Base-by-base conservation (phyloP, 2,113 vertebrate species). In the Caranx ignobilis region DNA sequence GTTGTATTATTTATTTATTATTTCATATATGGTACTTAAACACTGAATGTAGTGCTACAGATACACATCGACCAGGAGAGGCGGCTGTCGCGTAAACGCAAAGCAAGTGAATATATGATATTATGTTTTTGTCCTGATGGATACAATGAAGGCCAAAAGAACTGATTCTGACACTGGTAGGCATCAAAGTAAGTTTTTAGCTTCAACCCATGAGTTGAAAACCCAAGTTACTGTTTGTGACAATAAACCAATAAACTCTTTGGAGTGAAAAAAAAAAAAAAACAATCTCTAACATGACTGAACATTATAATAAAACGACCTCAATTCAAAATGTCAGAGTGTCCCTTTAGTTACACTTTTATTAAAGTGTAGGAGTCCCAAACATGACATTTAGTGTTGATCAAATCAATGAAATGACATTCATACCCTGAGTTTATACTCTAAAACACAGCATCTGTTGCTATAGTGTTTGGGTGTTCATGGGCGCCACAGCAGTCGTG, bases 361-460 rank as follows among this genome's bases (percentile, higher is more conserved):
- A 12, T 47, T 63, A 32, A 77, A 55, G 72, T 78, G 19, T 12
- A 18, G 11, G 26, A 71, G 32, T 62, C 73, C 62, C 21, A 65
- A 34, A 50, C 10, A 37, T 69, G 79, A 61, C 67, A 73, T 84
- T 84, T 73, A 62, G 34, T 82, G 39, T 8, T 45, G 21, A 83
- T 81, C 15, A 55, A 64, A 65, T 69, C 61, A 63, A 19, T 54
- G 35, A 26, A 66, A 72, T 71, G 19, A 1, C 50, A 79, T 65
- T 55, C 10, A 71, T 11, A 54, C 45, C 60, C 19, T 7, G 5
- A 50, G 21, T 62, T 55, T 35, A 68, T 50, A n/a, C 10, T 45
- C 48, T 31, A 10, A 61, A 52, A 68, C 35, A 39, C 41, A 55
- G 56, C 31, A 71, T 52, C 19, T 60, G 41, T 37, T 69, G 50